Evolutionary conservation across 2,797 vertebrate genomes (phyloP).

Genomic region (Helostoma temminkii): DNA sequence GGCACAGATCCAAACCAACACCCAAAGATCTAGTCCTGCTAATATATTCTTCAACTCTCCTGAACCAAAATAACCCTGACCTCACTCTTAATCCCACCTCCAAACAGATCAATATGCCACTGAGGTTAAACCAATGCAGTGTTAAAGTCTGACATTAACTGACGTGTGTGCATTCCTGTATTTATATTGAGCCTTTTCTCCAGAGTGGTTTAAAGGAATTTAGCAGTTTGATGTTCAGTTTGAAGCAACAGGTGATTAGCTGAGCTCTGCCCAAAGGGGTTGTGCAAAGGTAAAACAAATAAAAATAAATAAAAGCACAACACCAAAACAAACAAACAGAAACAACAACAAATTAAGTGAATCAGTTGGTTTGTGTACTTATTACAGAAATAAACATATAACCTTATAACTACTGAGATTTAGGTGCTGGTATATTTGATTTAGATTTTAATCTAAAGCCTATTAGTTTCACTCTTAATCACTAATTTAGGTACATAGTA

Average conservation of each 20-base stretch:
- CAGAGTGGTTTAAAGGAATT: neutral
- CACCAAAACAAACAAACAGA: too few species aligned
- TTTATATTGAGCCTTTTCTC: neutral
- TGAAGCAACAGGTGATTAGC: too few species aligned
- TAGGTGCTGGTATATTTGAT: too few species aligned
- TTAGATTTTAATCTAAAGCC: too few species aligned
- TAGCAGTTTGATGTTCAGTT: neutral
- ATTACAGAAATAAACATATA: too few species aligned
- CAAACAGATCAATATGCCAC: conserved; percentile 41
- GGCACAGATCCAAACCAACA: conserved; percentile 5
- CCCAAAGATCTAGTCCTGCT: neutral
- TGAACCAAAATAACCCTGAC: conserved; percentile 8
- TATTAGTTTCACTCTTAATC: too few species aligned
- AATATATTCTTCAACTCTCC: conserved; percentile 28
- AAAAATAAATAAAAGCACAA: too few species aligned
- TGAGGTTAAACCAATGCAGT: conserved; percentile 18
- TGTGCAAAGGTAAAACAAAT: too few species aligned
- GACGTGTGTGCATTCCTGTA: neutral
- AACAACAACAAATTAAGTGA: too few species aligned
- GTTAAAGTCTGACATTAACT: conserved; percentile 8
- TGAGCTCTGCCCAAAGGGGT: neutral
- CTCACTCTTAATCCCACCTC: neutral
- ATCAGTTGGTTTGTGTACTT: too few species aligned
- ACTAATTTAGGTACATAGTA: too few species aligned
- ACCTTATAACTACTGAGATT: too few species aligned